Conservation (phyloP, 2,113 vertebrate genomes). For the Laterallus jamaicensis region DNA sequence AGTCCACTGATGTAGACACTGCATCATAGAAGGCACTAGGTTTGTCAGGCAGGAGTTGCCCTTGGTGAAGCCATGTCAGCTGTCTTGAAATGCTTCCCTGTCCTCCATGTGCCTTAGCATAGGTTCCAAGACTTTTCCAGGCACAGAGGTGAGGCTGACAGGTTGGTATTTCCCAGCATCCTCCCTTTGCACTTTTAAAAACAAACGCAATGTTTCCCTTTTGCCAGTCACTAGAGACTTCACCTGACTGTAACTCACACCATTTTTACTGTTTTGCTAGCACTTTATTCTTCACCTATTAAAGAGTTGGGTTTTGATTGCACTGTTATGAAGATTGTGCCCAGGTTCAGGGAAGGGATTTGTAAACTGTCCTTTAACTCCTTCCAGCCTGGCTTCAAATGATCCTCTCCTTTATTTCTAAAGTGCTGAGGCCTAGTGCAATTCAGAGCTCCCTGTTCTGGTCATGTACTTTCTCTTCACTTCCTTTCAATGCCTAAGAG, state of each 20-base stretch:
- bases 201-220: too few relatives aligned
- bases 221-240: too few relatives aligned
- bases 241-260: background rate
- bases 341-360: fast-evolving
- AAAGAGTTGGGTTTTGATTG: background rate
- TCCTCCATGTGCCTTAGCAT: too few relatives aligned
- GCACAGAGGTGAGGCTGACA: too few relatives aligned
- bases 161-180: too few relatives aligned
- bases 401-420: background rate
- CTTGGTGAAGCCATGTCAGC: too few relatives aligned
- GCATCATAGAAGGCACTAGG: too few relatives aligned
- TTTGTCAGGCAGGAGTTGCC: too few relatives aligned
- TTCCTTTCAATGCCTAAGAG: conserved; percentile 4
- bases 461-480: background rate
- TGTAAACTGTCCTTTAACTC: background rate
- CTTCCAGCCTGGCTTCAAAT: background rate
- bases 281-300: background rate
- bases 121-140: too few relatives aligned
- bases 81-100: too few relatives aligned
- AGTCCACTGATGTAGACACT: too few relatives aligned
- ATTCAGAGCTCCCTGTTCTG: background rate
- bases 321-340: background rate
- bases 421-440: background rate
- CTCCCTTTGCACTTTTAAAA: too few relatives aligned
- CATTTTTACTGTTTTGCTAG: background rate